Evolutionary conservation across 2,797 vertebrate genomes (phyloP), one percentile per base, ranked within the genome.

Genomic region (Enteromius trimaculatus): DNA sequence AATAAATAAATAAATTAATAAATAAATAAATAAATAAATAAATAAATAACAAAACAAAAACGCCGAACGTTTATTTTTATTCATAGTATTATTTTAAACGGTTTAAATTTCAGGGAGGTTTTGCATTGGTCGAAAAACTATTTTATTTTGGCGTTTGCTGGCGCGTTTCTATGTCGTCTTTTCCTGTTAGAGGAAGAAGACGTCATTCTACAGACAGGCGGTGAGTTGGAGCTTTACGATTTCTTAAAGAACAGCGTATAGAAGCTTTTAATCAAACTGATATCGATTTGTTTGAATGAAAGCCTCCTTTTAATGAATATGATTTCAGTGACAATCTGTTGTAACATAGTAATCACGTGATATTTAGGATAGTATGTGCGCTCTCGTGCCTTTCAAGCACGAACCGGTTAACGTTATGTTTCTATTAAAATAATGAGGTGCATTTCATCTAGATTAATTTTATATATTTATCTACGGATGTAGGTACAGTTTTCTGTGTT

Each of bases 201-300:
- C 95, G 94, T 95, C 95, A 95, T 92, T 92, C 65, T 90, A 83
- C 90, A 83, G 60, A 81, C 82, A 89, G 89, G 86, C 89, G 83
- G 93, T 94, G 93, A 94, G 92, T 93, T 93, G 93, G 93, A 94
- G 84, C 70, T 85, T 75, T 37, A 58, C 17, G 44, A 16, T 62
- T 44, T 71, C 58, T 66, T 77, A n/a, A 71, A 77, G 34, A 47
- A 9, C 37, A 60, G 21, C 39, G 1, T 14, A 29, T 74, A 16
- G 10, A 21, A 3, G 29, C 37, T 1, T 39, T 14, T 17, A 34
- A 31, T 0, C 19, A 6, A 2, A 1, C 4, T 3, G 7, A 5
- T 62, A 58, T 42, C 3, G 5, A 23, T 42, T 68, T 42, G 14
- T 69, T 47, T 80, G 51, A 86, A 86, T 87, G 39, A 74, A 85